Evolutionary conservation across 2,888 invertebrate genomes (phyloP), one percentile per base, ranked within the genome.

Genomic region (Byasa hedistus): DNA sequence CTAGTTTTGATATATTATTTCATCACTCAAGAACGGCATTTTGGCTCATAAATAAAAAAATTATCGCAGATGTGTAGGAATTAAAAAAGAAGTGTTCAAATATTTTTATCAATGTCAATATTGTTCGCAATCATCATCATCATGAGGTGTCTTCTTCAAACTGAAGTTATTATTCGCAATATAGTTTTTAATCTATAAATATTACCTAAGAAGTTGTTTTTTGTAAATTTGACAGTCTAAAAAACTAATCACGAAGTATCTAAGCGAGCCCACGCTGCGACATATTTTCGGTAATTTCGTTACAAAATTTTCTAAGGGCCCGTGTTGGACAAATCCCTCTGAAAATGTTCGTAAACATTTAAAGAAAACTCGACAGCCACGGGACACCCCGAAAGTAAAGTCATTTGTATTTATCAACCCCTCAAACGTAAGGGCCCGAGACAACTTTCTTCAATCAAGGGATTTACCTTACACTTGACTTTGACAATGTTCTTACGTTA

Each of bases 391-490:
- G 74, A 73, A 75, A 74, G 75, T 69, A 70, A 69, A 71, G 72
- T 52, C 73, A 72, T 73, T 69, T 74, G 75, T 82, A 77, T 83
- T 85, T 86, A 83, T 82, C 80, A 76, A 74, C 77, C 83, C 83
- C 80, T 79, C 75, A 72, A 78, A 79, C 73, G 74, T 71, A 75
- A 77, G 79, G 80, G 74, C 72, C 70, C 69, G 73, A 77, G 78
- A 79, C 79, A 81, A 81, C 79, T 85, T 87, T 87, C 82, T 87
- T 87, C 89, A 89, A 89, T 89, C 87, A 86, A 82, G 79, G 86
- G 89, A 87, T 87, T 89, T 87, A 82, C 83, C 81, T 85, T 84
- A 84, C 86, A 84, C 87, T 87, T 79, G 80, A 86, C 79, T 79
- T 77, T 82, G 86, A 86, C 87, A 87, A 87, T 80, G 82, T 85